phyloP scores from a whole-genome alignment of 1,140 invertebrate species.

The Tachypleus tridentatus region DNA sequence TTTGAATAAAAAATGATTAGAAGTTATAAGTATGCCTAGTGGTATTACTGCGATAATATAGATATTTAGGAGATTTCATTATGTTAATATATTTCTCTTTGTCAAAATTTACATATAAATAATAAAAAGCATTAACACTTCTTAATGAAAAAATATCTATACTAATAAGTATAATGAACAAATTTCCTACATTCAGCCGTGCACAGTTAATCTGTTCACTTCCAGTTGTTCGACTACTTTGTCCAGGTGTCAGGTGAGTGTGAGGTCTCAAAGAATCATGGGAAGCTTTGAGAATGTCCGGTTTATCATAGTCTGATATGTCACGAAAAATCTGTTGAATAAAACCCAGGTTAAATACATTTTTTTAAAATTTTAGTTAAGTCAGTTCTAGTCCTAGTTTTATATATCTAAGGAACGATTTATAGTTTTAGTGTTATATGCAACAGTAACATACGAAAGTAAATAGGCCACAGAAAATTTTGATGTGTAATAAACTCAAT shows the following conservation, averaged over 20 bases:
- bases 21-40: too few relatives aligned
- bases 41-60: too few relatives aligned
- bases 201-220: slow-evolving; percentile 17
- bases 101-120: slow-evolving; percentile 47
- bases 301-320: slow-evolving; percentile 45
- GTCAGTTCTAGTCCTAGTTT: too few relatives aligned
- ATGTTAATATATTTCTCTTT: slow-evolving; percentile 30
- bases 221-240: slow-evolving; percentile 18
- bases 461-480: too few relatives aligned
- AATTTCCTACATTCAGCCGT: not conserved
- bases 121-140: slow-evolving; percentile 20
- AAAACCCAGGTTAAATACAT: not conserved
- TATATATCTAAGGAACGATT: too few relatives aligned
- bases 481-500: too few relatives aligned
- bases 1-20: too few relatives aligned
- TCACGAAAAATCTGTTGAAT: not conserved
- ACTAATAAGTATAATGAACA: not conserved
- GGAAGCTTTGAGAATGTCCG: slow-evolving; percentile 62
- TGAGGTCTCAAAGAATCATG: slow-evolving; percentile 49
- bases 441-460: too few relatives aligned
- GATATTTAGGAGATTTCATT: too few relatives aligned
- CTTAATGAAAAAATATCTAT: not conserved
- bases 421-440: too few relatives aligned
- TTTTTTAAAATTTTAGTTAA: too few relatives aligned
- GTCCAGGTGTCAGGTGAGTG: slow-evolving; percentile 40